phyloP scores from a whole-genome alignment of 2,888 invertebrate species.

The Luperina nickerlii region DNA sequence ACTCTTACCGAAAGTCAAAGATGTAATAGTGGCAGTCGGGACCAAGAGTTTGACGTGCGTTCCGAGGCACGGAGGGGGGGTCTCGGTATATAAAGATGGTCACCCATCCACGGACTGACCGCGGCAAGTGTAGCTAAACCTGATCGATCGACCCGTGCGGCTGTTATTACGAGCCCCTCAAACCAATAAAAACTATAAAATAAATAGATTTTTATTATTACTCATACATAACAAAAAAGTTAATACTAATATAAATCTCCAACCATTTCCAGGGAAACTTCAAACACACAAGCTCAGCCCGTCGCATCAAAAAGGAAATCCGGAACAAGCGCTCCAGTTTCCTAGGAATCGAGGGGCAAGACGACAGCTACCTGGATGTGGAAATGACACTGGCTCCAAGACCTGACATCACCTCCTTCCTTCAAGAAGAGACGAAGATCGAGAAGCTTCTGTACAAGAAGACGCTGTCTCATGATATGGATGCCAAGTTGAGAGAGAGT shows the following conservation, averaged over 20 bases:
- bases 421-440: constrained; percentile 94
- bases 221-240: no score
- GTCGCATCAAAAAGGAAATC: constrained; percentile 96
- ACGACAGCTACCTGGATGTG: constrained; percentile 92
- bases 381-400: constrained; percentile 93
- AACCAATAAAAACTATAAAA: background rate
- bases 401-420: constrained; percentile 94
- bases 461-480: constrained; percentile 92
- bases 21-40: no score
- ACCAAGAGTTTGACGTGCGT: no score
- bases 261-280: constrained; percentile 87
- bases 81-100: no score
- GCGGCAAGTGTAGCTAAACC: no score
- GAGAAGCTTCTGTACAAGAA: constrained; percentile 94
- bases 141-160: no score
- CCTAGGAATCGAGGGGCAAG: constrained; percentile 94
- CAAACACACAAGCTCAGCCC: constrained; percentile 94
- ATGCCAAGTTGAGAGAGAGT: constrained; percentile 92
- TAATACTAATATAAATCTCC: background rate
- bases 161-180: no score
- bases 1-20: no score
- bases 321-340: constrained; percentile 96
- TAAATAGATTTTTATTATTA: background rate
- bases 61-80: no score
- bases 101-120: no score